Evolutionary conservation across 2,113 vertebrate genomes (phyloP), one percentile per base, ranked within the genome.

Genomic region (Aythya baeri): DNA sequence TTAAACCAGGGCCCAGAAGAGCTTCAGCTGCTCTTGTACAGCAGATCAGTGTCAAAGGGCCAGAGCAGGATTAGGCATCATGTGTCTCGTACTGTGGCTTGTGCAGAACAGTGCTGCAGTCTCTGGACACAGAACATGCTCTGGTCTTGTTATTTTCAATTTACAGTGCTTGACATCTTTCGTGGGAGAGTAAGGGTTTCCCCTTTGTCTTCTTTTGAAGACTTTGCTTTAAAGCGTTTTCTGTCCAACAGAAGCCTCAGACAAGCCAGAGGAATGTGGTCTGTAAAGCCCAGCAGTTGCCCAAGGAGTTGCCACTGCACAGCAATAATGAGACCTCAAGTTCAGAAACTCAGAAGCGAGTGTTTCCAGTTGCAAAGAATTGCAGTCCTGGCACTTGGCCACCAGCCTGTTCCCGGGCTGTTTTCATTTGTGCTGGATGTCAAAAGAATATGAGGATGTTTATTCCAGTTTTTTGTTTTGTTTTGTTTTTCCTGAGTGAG

Each of bases 51-150:
- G 57, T 41, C 50, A 91, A 81, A 84, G 32, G 27, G 49, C 25
- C 20, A 44, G 29, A 23, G 6, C 1, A 1, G 61, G 46, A 38
- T 8, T 1, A 0, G 29, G 21, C 21, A 46, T 32, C 1, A 0
- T 50, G 25, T 23, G 32, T 84, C 18, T 78, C 1, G 0, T 38
- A 36, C 7, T 13, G 9, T 1, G 1, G 22, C 5, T 46, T 58
- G 9, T 36, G n/a, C 14, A 54, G 57, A 36, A 23, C 43, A 20
- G 20, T 67, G 4, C 73, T 55, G 63, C 9, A 22, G 32, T 9
- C 27, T 67, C 46, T 46, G 36, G 31, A 44, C 44, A 63, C 2
- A n/a, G 17, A 83, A 15, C 17, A 11, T 43, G 12, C 32, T 83
- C 26, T 23, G 17, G 57, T 31, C 54, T 44, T 81, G 13, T 3